Evolutionary conservation across 2,113 vertebrate species (phyloP), one percentile per base, ranked within the genome.

Genomic region (Sprattus sprattus): DNA sequence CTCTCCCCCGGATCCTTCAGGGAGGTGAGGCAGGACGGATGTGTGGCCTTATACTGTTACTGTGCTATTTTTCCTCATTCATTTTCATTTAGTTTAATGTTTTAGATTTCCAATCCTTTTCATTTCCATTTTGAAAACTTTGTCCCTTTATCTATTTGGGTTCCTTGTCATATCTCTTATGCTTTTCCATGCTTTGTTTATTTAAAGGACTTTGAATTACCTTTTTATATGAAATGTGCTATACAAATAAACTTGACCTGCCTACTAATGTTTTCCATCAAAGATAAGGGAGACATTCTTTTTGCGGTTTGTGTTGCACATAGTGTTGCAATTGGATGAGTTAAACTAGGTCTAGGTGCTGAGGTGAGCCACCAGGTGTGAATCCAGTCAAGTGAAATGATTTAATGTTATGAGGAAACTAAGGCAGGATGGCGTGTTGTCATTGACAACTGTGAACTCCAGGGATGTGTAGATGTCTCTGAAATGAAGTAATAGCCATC

Each of bases 1-100:
- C 94, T 99, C 83, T 98, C 98, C 2, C 98, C 98, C 0, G 98
- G 98, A 82, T 94, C 93, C 90, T 93, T 99, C 84, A 95, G 93
- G 0, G 97, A 99, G 98, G 98, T 99, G 95, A 25, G 81, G 67
- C 67, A 32, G 6, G 13, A 75, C 6, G 10, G 8, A 71, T 13
- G 10, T n/a, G n/a, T n/a, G n/a, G n/a, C n/a, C n/a, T n/a, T n/a
- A n/a, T n/a, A n/a, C 4, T 18, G 5, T 22, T 57, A 4, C 16
- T 57, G 54, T 57, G 20, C 0, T 6, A 1, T 57, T 57, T 57
- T 57, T 39, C 39, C 54, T 57, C 54, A 22, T 57, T 57, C 54
- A 22, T 22, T 57, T 57, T 22, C 54, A 57, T 22, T 57, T 57
- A 6, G 4, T 20, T 57, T 18, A 22, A 22, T 57, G 20, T 57